Base-by-base conservation (phyloP, 2,888 invertebrate species). In the Thymelicus sylvestris region DNA sequence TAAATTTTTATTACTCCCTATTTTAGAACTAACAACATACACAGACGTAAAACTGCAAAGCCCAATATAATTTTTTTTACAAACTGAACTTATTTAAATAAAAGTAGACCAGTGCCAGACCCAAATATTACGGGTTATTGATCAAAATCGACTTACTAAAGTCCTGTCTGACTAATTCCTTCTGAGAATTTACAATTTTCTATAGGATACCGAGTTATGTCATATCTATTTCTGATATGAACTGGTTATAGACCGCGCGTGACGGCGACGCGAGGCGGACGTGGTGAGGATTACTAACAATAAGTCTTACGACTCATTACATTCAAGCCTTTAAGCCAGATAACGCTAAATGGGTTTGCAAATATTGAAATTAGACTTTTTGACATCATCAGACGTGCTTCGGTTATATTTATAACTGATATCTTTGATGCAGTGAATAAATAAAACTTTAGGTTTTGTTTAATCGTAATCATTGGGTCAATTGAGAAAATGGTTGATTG, bases 161-260 rank as follows among this genome's bases (percentile, higher is more conserved):
- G 31, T 31, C 31, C 31, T 31, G 31, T 62, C 62, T 62, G 62
- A 62, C 47, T 44, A 62, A 62, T 47, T 62, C 47, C 47, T 61
- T 62, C 62, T 39, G 10, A 62, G 62, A 62, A 62, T 24, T 24
- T 47, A 47, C 38, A 47, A 39, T 39, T 59, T 44, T 62, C 62
- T 44, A 47, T 47, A 62, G 47, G 47, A 19, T 47, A 62, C 47
- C 44, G 19, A 19, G 47, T 62, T 62, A 47, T 47, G 62, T 62
- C 62, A 62, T 62, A 62, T 62, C 44, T 62, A 62, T 62, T 62
- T 61, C 61, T 61, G 61, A 38, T 15, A 38, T 38, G 7, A 24
- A 62, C 62, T 62, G 47, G 62, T 62, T 24, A 62, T 44, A 62
- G 62, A 62, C 24, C 47, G 15, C 15, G 50, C 50, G 50, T 52